Evolutionary conservation across 2,113 vertebrate genomes (phyloP), one percentile per base, ranked within the genome.

Genomic region (Catagonus wagneri): DNA sequence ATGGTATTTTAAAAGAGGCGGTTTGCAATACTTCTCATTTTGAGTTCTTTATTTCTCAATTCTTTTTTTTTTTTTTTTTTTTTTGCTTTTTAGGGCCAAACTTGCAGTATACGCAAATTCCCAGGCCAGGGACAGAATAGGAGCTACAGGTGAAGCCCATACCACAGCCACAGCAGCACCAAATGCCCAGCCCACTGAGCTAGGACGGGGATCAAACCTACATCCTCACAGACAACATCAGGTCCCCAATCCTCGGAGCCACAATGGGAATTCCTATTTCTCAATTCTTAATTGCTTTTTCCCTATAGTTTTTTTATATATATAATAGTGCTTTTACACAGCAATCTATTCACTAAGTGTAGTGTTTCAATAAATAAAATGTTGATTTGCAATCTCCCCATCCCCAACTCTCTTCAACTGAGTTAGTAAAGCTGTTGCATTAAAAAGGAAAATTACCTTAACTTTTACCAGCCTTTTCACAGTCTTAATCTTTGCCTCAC

Each of bases 401-500:
- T 94, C 56, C 14, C 50, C 32, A 72, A 83, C 39, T 90, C 44
- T 90, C 54, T 94, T 91, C 54, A 89, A 36, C 34, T 29, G 23
- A 84, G 25, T 58, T 66, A 83, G 79, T 50, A 63, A 94, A 84
- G n/a, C 29, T 96, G 22, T 63, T 88, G 6, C 14, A 85, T 78
- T 44, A 27, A 65, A 36, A 84, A 89, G 5, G 29, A 23, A 68
- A 44, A 76, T 98, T 96, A 99, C 99, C 99, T 99, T 99, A 91
- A 99, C 99, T 98, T 99, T 99, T 94, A 99, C 99, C 94, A 99
- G 99, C 71, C 99, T 99, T 86, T 99, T 99, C 93, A 99, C 99
- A 0, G 99, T 99, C 99, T 99, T 99, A 98, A 99, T 99, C 98
- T 99, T 99, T 89, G 99, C 99, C 99, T 99, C 99, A 3, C 99